Percentiles rank a stretch among this genome's conserved stretches.
phyloP scores from a whole-genome alignment of 2,888 invertebrate species.

The Caenorhabditis sp. region DNA sequence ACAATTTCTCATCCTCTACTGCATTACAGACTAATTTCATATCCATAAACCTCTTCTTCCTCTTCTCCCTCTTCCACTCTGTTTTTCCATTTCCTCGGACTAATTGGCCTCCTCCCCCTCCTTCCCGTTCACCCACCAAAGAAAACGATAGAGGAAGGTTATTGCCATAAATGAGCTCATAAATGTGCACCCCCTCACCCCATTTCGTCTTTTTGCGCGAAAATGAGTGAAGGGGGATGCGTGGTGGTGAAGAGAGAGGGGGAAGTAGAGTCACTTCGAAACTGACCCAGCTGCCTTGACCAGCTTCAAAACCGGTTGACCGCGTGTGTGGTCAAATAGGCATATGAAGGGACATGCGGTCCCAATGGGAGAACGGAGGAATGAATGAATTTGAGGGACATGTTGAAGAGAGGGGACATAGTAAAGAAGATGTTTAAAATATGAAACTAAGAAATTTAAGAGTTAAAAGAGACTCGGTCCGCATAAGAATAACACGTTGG shows the following conservation, averaged over 20 bases:
- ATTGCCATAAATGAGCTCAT: constrained; percentile 40
- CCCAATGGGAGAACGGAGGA: constrained; percentile 17
- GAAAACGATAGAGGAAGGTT: constrained; percentile 19
- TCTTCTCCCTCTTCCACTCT: background rate
- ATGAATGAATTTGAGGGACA: constrained; percentile 31
- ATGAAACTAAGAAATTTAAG: background rate
- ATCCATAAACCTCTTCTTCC: too few relatives aligned
- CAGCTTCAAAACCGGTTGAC: constrained; percentile 1
- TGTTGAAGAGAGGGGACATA: background rate
- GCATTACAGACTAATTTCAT: too few relatives aligned
- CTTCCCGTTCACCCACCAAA: background rate
- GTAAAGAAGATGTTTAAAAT: background rate
- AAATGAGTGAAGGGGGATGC: constrained; percentile 16
- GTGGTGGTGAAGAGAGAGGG: constrained; percentile 14
- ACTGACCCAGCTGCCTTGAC: constrained; percentile 27
- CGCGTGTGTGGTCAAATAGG: constrained; percentile 11
- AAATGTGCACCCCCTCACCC: constrained; percentile 29
- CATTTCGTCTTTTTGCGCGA: background rate
- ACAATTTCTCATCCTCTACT: too few relatives aligned
- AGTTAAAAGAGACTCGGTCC: too few relatives aligned
- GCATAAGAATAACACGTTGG: too few relatives aligned
- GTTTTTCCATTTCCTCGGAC: background rate
- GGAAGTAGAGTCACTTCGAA: constrained; percentile 34
- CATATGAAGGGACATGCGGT: background rate
- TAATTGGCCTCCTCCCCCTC: background rate